phyloP scores from a whole-genome alignment of 2,888 invertebrate genomes.

The Mimachlamys varia region DNA sequence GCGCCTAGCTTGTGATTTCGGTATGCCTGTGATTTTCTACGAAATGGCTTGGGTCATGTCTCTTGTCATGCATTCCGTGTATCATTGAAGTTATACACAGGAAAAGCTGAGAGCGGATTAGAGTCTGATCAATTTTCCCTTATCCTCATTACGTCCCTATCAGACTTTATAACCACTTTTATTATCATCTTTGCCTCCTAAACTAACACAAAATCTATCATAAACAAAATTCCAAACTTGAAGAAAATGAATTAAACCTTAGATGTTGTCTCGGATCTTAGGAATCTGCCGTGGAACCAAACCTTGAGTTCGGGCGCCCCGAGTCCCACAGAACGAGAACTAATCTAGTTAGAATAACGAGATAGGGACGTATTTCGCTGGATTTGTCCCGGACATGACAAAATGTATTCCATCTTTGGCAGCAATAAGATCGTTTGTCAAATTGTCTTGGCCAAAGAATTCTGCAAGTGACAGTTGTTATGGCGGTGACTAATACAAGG shows the following conservation, averaged over 20 bases:
- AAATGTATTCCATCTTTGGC: constrained; percentile 33
- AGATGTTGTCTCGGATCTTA: neutral
- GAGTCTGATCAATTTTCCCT: neutral
- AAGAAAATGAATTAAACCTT: constrained; percentile 18
- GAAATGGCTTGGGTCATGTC: neutral
- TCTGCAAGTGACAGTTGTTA: constrained; percentile 36
- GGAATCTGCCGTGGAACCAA: neutral
- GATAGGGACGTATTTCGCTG: neutral
- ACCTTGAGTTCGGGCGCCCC: neutral
- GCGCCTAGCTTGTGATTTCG: neutral
- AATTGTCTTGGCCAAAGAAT: constrained; percentile 21
- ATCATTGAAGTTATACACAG: neutral
- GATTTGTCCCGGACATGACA: constrained; percentile 17
- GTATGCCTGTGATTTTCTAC: neutral
- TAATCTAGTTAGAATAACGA: constrained; percentile 27
- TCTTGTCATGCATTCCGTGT: neutral
- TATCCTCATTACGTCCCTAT: neutral
- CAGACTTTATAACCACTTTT: constrained; percentile 17
- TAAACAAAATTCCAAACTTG: constrained; percentile 34
- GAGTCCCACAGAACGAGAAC: neutral
- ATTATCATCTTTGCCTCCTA: constrained; percentile 31
- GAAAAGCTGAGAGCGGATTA: neutral
- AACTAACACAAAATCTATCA: constrained; percentile 34
- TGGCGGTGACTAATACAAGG: constrained; percentile 26
- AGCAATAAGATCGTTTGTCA: constrained; percentile 31